Conservation (phyloP, 2,113 vertebrate genomes). For the Fregata magnificens region DNA sequence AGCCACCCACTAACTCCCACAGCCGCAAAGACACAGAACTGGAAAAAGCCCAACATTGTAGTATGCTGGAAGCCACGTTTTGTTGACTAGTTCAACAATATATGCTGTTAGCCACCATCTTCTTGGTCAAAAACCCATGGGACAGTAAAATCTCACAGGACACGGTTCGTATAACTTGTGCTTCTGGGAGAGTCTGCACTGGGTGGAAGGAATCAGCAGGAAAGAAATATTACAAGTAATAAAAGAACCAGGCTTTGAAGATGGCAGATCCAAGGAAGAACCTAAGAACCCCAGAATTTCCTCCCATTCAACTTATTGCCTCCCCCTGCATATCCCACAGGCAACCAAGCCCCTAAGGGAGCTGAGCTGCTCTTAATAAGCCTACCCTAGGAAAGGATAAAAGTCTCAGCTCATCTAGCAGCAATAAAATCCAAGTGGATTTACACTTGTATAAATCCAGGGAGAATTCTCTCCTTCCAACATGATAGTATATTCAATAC, state of each 20-base stretch:
- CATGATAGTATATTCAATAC: background rate
- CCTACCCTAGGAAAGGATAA: background rate
- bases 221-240: background rate
- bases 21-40: background rate
- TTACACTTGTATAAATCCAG: slow-evolving; percentile 14
- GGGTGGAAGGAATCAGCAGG: background rate
- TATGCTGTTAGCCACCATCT: background rate
- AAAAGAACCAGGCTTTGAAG: slow-evolving; percentile 1
- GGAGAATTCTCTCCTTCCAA: slow-evolving; percentile 20
- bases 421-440: slow-evolving; percentile 34
- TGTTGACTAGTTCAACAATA: background rate
- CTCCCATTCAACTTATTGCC: background rate
- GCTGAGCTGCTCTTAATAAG: background rate
- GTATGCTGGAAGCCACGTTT: background rate
- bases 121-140: background rate
- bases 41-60: background rate
- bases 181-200: background rate
- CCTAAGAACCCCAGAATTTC: background rate
- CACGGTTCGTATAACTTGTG: background rate
- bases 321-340: background rate
- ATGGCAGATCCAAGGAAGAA: background rate
- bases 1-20: slow-evolving; percentile 11
- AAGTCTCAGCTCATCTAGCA: background rate
- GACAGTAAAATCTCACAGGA: background rate
- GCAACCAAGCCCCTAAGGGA: background rate